Conservation (phyloP, 2,113 vertebrate genomes). For the Notarius quadriscutis region DNA sequence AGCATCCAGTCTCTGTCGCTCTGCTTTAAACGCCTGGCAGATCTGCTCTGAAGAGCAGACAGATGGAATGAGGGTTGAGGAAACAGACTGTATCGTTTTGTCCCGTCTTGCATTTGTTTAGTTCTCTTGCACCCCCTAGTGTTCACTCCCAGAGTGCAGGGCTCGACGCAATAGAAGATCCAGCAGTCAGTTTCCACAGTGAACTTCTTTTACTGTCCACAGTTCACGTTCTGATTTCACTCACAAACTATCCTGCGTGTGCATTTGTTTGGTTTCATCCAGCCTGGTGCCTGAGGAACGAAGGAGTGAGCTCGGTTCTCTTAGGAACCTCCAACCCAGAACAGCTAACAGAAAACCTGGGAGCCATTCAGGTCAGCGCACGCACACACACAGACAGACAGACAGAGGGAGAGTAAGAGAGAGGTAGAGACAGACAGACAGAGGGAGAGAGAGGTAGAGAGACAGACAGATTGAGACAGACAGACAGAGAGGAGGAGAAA, state of each 20-base stretch:
- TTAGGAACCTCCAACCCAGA: constrained; percentile 93
- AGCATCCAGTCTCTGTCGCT: not conserved
- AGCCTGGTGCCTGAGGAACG: constrained; percentile 97
- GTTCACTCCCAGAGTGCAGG: not conserved
- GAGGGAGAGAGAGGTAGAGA: no score
- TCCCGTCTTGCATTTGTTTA: not conserved
- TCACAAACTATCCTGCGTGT: not conserved
- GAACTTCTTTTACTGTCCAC: not conserved
- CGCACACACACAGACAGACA: not conserved
- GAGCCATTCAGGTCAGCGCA: constrained; percentile 90
- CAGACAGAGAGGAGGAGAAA: no score
- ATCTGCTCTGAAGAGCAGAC: not conserved
- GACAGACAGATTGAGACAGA: no score
- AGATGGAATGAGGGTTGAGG: not conserved
- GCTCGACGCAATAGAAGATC: no score
- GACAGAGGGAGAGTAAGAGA: not conserved
- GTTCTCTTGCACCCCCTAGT: not conserved
- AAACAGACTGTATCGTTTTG: not conserved
- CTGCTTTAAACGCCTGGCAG: not conserved
- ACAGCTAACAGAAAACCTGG: constrained; percentile 95
- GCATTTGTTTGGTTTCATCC: constrained; percentile 38
- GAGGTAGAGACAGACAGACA: not conserved
- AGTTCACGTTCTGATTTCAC: no score
- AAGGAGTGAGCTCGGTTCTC: constrained; percentile 96
- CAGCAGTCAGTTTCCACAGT: not conserved